Base-by-base conservation (phyloP, 2,797 vertebrate species). In the Poecilia velifera region DNA sequence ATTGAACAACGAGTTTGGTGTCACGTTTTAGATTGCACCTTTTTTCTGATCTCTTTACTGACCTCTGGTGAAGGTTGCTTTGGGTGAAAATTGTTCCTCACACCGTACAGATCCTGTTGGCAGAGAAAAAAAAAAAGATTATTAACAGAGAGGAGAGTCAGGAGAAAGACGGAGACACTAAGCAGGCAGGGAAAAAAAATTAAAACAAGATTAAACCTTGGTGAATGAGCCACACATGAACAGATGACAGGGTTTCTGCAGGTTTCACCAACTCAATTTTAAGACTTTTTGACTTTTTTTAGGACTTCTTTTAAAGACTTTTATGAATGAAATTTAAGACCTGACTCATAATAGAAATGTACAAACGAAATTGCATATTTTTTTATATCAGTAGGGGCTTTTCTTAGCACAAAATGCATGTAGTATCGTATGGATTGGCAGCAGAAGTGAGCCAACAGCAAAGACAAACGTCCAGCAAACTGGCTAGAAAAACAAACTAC, bases 1-100 rank as follows among this genome's bases (percentile, higher is more conserved):
- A 31, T 4, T 41, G 64, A 78, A 51, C 43, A 72, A 9, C 39
- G 9, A 73, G 9, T 36, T 74, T 62, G 0, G 20, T 5, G 71
- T 57, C 6, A 0, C 9, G 16, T 36, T 73, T 78, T 10, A 66
- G 2, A 13, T 16, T 3, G 59, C 45, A 49, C 13, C 20, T 45
- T 3, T 66, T 46, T 62, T 4, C n/a, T 6, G 0, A 34, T 34
- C 0, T 47, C 45, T 80, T 73, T n/a, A 80, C 94, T 93, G 88
- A 97, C 96, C 95, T 96, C 95, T 83, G 94, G 93, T 79, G 94
- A 94, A 16, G 87, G 77, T 18, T 92, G 87, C 62, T 77, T 92
- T 74, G 90, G 73, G 51, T 91, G 87, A 79, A 93, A 86, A 78
- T 94, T 94, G 93, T 96, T 97, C 89, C 93, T 94, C 80, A 93